Evolutionary conservation across 2,797 vertebrate genomes (phyloP), one percentile per base, ranked within the genome.

Genomic region (Helicolenus hilgendorfi): DNA sequence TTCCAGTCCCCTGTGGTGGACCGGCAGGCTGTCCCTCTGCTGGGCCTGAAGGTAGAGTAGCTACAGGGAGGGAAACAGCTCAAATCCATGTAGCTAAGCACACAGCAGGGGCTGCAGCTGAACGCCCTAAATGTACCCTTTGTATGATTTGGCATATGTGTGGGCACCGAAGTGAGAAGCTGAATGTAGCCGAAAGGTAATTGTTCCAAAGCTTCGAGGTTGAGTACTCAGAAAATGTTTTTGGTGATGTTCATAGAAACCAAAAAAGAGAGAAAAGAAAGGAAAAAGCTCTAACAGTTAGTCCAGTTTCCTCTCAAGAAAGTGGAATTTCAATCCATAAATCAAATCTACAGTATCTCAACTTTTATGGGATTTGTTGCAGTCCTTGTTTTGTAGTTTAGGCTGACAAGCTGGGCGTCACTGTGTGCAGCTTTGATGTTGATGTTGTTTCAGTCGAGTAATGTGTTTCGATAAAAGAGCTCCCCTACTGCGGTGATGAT

Each of bases 391-490:
- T 78, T 78, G 27, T 58, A 24, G 58, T 75, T 83, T 6, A 14
- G 5, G 18, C 71, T 26, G 49, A 58, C 72, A 72, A n/a, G 62
- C 76, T 59, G 56, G 4, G 38, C 45, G 65, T 82, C 11, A 27
- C 26, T 27, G 35, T 38, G 65, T 29, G 55, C 56, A 36, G 72
- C 72, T 75, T 75, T 67, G 59, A 72, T 73, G 75, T 63, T 59
- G 24, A 63, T 69, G 78, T 64, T 64, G 55, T 33, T 78, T 77
- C 71, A 79, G 70, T 77, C 5, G 24, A 14, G 22, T 76, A 76
- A 79, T 84, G 67, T 64, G 53, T 79, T 78, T 83, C 8, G 15
- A 63, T 71, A 69, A 74, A 72, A 11, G 49, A 27, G 71, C 63
- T 35, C 62, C 74, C 70, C 45, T 0, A 27, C 88, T 10, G 81